Evolutionary conservation across 37 sponge, comb jelly and placozoan species (phyloP), one percentile per base, ranked within the genome.

Genomic region (Geodia barretti): DNA sequence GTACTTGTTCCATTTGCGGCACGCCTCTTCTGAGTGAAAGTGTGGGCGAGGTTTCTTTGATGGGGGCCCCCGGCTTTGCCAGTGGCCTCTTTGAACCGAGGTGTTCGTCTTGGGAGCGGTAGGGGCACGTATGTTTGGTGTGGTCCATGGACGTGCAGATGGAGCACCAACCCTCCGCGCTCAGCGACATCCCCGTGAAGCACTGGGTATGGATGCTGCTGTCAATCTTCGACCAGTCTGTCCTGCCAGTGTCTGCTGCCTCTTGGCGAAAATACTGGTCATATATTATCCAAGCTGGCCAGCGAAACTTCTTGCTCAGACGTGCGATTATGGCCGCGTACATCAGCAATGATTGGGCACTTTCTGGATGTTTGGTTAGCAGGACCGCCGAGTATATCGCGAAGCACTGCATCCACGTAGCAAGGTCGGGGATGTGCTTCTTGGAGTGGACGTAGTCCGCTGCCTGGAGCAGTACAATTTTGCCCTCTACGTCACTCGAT

Each of bases 281-380:
- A 11, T 72, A 72, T 24, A 72, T 72, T 11, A 72, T 43, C 73
- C 73, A 72, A 9, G 73, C 39, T 72, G 73, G 73, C 73, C 73
- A 72, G 43, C 28, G 39, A 43, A 72, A 72, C 41, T 72, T 72
- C 28, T 72, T 41, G 73, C 73, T 72, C 43, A 39, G 73, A n/a
- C 28, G 39, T 4, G 42, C 73, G 23, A 72, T 40, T 23, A 25
- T 21, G 3, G 73, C 21, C 26, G 26, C n/a, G 26, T 65, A 65
- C 66, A 65, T 65, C 26, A 65, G 66, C 66, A 65, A 8, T 23
- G 66, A 65, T 11, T 24, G 17, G 20, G 66, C 19, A 26, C 66
- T 65, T 23, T 65, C 66, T 11, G 66, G 66, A 24, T n/a, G n/a
- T n/a, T n/a, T n/a, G n/a, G n/a, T n/a, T n/a, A n/a, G n/a, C n/a